phyloP scores from a whole-genome alignment of 2,888 invertebrate genomes.

The Synergus umbraculus region DNA sequence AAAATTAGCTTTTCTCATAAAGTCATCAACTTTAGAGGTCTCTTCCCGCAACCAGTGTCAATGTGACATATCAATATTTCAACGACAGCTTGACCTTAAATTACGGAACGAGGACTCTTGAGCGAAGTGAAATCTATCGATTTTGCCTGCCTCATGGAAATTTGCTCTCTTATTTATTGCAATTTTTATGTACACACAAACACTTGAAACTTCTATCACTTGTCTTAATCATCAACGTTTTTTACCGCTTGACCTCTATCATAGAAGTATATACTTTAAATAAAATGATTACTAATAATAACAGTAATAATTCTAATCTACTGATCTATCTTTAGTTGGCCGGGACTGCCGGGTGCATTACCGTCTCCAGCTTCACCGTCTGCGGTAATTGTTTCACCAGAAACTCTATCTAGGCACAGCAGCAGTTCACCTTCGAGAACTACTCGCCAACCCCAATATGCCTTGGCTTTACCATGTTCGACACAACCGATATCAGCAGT shows the following conservation, averaged over 20 bases:
- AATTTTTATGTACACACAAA: not conserved
- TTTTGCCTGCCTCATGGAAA: not conserved
- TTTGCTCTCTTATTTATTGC: not conserved
- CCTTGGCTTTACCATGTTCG: slow-evolving; percentile 78
- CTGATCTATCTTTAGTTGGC: slow-evolving; percentile 69
- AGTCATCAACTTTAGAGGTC: slow-evolving; percentile 58
- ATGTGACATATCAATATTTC: slow-evolving; percentile 61
- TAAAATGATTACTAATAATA: not conserved
- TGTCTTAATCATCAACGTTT: too few species aligned
- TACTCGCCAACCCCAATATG: slow-evolving; percentile 64
- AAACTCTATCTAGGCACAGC: slow-evolving; percentile 85
- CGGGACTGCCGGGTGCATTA: slow-evolving; percentile 79
- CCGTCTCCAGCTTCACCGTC: slow-evolving; percentile 87
- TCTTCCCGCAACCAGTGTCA: slow-evolving; percentile 68
- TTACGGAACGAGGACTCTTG: slow-evolving; percentile 51
- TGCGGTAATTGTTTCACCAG: slow-evolving; percentile 87
- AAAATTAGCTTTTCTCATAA: slow-evolving; percentile 46
- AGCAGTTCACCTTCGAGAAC: slow-evolving; percentile 81
- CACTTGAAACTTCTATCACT: too few species aligned
- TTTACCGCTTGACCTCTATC: too few species aligned
- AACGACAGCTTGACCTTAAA: slow-evolving; percentile 65
- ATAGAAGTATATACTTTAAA: too few species aligned
- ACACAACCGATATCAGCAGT: slow-evolving; percentile 80
- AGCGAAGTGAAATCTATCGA: slow-evolving; percentile 37
- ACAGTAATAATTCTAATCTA: not conserved